phyloP scores from a whole-genome alignment of 2,888 invertebrate species.

The Piscicola geometra region DNA sequence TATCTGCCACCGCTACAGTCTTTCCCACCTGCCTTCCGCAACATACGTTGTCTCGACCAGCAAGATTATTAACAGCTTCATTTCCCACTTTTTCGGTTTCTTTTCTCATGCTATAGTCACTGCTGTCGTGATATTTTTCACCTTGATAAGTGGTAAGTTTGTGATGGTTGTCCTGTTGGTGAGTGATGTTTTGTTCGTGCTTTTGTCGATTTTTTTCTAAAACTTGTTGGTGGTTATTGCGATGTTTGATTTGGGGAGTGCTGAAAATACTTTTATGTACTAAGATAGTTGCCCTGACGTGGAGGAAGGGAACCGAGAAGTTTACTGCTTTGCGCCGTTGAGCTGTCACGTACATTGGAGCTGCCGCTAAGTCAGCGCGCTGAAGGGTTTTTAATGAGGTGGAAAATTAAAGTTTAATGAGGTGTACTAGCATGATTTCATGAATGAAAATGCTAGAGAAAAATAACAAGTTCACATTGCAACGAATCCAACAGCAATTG shows the following conservation, averaged over 20 bases:
- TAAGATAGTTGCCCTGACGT: conserved; percentile 40
- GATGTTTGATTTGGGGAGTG: background rate
- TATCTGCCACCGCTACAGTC: background rate
- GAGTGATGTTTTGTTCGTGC: too few species aligned
- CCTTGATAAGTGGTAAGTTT: too few species aligned
- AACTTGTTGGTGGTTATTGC: conserved; percentile 28
- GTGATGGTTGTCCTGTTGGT: too few species aligned
- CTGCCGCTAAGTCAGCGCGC: conserved; percentile 43
- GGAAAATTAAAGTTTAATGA: background rate
- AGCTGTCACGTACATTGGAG: conserved; percentile 41
- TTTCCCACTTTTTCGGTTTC: background rate
- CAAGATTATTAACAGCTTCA: background rate
- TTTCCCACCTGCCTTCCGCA: background rate
- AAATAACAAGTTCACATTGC: too few species aligned
- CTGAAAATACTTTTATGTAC: conserved; percentile 17
- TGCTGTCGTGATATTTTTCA: too few species aligned
- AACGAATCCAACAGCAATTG: too few species aligned
- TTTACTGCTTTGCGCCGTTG: conserved; percentile 39
- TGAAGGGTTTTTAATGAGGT: conserved; percentile 29
- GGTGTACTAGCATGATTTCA: background rate
- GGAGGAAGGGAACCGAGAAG: conserved; percentile 41
- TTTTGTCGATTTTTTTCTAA: too few species aligned
- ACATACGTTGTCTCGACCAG: background rate
- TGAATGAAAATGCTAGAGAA: background rate
- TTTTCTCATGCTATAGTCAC: too few species aligned